phyloP scores from a whole-genome alignment of 2,888 invertebrate species.

The Chorisops tibialis region DNA sequence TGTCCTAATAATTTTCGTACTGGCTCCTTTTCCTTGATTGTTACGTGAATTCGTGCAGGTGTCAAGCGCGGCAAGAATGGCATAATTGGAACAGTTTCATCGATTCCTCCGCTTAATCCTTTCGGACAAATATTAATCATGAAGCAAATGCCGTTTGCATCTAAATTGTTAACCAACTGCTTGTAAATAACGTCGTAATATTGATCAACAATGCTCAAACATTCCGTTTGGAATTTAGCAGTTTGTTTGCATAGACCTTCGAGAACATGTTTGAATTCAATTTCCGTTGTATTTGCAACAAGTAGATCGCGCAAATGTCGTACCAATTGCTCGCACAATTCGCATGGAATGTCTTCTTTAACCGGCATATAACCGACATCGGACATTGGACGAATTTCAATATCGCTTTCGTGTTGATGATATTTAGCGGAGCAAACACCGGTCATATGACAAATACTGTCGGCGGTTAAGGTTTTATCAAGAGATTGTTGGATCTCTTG shows the following conservation, averaged over 20 bases:
- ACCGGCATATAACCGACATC: slow-evolving; percentile 58
- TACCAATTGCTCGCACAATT: slow-evolving; percentile 80
- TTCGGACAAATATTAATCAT: slow-evolving; percentile 57
- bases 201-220: slow-evolving; percentile 70
- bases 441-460: slow-evolving; percentile 69
- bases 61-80: slow-evolving; percentile 59
- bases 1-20: slow-evolving; percentile 42
- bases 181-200: slow-evolving; percentile 74
- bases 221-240: slow-evolving; percentile 67
- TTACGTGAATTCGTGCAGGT: slow-evolving; percentile 50
- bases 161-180: slow-evolving; percentile 64
- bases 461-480: slow-evolving; percentile 59
- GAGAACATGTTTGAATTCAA: slow-evolving; percentile 74
- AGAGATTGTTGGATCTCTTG: slow-evolving; percentile 65
- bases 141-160: slow-evolving; percentile 67
- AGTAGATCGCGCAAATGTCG: slow-evolving; percentile 74
- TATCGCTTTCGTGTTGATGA: slow-evolving; percentile 63
- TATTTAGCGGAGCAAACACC: slow-evolving; percentile 69
- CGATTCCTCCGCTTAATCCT: slow-evolving; percentile 29
- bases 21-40: slow-evolving; percentile 37
- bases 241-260: slow-evolving; percentile 79
- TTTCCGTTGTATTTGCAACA: slow-evolving; percentile 79
- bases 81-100: slow-evolving; percentile 53
- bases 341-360: slow-evolving; percentile 72
- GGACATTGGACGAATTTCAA: slow-evolving; percentile 58